Conservation (phyloP, 2,888 invertebrate genomes). For the Horisme vitalbata region DNA sequence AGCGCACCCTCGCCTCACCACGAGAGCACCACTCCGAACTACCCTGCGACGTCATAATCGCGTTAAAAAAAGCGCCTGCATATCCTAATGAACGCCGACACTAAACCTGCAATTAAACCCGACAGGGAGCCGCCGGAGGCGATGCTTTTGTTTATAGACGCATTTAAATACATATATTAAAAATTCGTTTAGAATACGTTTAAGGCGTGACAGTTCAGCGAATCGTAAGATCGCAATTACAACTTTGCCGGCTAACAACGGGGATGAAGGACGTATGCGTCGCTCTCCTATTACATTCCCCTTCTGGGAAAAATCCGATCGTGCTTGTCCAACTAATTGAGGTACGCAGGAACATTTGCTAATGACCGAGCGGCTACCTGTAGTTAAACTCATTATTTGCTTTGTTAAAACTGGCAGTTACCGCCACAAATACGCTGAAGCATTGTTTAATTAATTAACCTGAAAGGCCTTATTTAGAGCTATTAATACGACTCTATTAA, state of each 20-base stretch:
- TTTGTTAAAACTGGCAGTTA: conserved; percentile 38
- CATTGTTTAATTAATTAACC: conserved; percentile 32
- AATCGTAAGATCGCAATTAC: conserved; percentile 72
- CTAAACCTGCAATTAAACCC: conserved; percentile 76
- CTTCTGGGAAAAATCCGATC: conserved; percentile 55
- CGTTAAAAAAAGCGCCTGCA: conserved; percentile 79
- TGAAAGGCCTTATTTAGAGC: conserved; percentile 26
- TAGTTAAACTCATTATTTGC: conserved; percentile 53
- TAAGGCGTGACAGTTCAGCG: conserved; percentile 65
- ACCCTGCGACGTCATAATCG: conserved; percentile 79
- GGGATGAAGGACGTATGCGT: conserved; percentile 46
- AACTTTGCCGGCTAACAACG: conserved; percentile 58
- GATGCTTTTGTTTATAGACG: conserved; percentile 62
- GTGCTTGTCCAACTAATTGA: conserved; percentile 61
- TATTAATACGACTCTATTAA: conserved; percentile 28
- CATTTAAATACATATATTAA: conserved; percentile 67
- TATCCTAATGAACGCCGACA: conserved; percentile 75
- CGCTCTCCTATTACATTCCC: conserved; percentile 58
- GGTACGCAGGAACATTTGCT: conserved; percentile 48
- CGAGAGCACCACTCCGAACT: conserved; percentile 30
- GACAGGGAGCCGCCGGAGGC: conserved; percentile 53
- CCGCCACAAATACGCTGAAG: conserved; percentile 23
- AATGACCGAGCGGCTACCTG: conserved; percentile 53
- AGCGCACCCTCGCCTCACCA: conserved; percentile 50
- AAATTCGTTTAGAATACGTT: conserved; percentile 63